Percentiles rank a stretch among this genome's conserved stretches.
These are phyloP conservation scores for Dorcus parallelipipedus DNA, from an alignment of 2,888 invertebrate genomes.

Conservation along the genomic window DNA sequence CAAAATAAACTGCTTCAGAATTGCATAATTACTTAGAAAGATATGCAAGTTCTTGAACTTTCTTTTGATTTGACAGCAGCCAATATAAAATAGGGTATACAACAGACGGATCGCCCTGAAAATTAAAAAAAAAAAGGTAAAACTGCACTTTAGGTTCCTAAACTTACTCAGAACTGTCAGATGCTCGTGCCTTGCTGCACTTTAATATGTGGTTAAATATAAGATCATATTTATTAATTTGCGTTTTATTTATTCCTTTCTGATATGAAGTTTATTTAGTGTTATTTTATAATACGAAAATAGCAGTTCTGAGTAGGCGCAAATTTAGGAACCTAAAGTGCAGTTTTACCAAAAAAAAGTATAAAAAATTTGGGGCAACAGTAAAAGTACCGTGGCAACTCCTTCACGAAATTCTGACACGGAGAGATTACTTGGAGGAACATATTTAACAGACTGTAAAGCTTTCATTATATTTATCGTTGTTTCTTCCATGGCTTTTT, in stretches of 20 bases:
- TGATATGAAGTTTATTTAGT: too few relatives aligned
- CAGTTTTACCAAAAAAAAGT: too few relatives aligned
- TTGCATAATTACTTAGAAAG: constrained; percentile 60
- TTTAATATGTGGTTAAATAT: too few relatives aligned
- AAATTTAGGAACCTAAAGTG: too few relatives aligned
- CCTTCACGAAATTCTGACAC: background rate
- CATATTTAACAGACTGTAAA: constrained; percentile 30
- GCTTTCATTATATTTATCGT: constrained; percentile 25
- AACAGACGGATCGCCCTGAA: constrained; percentile 69
- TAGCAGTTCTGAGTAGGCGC: too few relatives aligned
- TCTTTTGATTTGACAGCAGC: constrained; percentile 70
- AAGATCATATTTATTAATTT: too few relatives aligned
- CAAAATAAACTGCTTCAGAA: background rate
- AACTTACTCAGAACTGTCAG: too few relatives aligned
- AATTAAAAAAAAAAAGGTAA: constrained; percentile 52
- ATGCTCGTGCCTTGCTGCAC: too few relatives aligned
- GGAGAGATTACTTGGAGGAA: constrained; percentile 20
- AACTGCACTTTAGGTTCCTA: too few relatives aligned
- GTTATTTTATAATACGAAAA: too few relatives aligned
- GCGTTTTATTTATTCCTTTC: too few relatives aligned
- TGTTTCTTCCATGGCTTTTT: constrained; percentile 24
- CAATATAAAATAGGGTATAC: constrained; percentile 78
- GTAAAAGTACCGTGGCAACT: background rate
- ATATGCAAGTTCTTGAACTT: constrained; percentile 79
- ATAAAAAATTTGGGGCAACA: background rate